phyloP scores from a whole-genome alignment of 1,140 invertebrate genomes.

The Drosophila nikananu region DNA sequence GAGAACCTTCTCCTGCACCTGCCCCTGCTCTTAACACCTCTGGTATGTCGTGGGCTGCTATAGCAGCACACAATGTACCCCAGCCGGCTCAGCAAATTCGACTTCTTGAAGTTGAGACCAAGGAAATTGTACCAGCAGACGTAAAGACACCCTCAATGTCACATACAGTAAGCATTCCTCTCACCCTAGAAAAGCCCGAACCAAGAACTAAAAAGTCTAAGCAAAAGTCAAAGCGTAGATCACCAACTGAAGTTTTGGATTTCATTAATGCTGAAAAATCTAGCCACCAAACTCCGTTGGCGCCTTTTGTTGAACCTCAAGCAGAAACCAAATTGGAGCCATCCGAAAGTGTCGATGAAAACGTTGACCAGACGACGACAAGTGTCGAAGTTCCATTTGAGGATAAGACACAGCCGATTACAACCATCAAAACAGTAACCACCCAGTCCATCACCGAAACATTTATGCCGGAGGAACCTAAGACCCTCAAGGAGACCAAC shows the following conservation, averaged over 20 bases:
- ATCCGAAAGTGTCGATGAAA: not conserved
- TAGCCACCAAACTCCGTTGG: conserved; percentile 9
- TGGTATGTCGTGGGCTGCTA: conserved; percentile 79
- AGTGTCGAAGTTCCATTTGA: too few relatives aligned
- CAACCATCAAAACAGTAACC: too few relatives aligned
- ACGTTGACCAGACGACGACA: not conserved
- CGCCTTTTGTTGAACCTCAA: not conserved
- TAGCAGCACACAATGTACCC: conserved; percentile 81
- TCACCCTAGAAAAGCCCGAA: conserved; percentile 56
- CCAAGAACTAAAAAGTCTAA: conserved; percentile 67
- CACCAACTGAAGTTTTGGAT: conserved; percentile 45
- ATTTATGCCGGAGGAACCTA: too few relatives aligned
- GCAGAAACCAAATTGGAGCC: too few relatives aligned
- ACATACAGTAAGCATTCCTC: conserved; percentile 53
- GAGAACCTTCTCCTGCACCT: conserved; percentile 1
- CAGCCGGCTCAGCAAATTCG: conserved; percentile 74
- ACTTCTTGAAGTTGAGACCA: conserved; percentile 45
- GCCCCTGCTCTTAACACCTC: conserved; percentile 29
- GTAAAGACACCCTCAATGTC: conserved; percentile 13
- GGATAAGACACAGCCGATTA: too few relatives aligned
- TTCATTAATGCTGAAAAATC: conserved; percentile 68
- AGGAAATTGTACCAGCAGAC: conserved; percentile 11
- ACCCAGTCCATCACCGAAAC: too few relatives aligned
- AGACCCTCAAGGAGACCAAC: too few relatives aligned
- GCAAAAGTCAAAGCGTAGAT: conserved; percentile 71